Conservation (phyloP, 2,113 vertebrate genomes). For the Tetrax tetrax region DNA sequence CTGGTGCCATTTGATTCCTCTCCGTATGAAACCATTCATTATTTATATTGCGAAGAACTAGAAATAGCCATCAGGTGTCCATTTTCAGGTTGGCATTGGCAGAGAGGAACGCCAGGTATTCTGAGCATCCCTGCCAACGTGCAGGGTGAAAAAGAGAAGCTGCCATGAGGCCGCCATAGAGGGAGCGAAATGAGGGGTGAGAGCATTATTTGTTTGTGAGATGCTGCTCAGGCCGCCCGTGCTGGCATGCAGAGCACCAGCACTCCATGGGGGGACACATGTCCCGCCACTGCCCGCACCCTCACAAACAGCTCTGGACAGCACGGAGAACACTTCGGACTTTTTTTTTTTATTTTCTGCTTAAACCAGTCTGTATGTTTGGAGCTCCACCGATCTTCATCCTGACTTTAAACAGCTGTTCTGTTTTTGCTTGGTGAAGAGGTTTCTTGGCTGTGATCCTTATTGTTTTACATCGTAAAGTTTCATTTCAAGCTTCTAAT, state of each 20-base stretch:
- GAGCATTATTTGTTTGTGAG: background rate
- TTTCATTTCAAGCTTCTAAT: background rate
- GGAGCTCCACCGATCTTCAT: background rate
- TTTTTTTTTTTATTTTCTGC: background rate
- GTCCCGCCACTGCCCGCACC: rapidly evolving
- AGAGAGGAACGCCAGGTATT: background rate
- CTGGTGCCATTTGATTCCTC: slow-evolving; percentile 39
- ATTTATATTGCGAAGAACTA: slow-evolving; percentile 1
- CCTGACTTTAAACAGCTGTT: background rate
- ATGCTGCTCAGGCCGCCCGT: rapidly evolving
- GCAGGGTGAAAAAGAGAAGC: background rate
- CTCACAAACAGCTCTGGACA: background rate
- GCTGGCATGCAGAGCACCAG: background rate
- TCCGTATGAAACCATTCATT: slow-evolving; percentile 2
- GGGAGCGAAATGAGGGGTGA: background rate
- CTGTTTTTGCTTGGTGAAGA: background rate
- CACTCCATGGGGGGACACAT: background rate
- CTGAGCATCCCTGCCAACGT: background rate
- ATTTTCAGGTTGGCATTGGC: background rate
- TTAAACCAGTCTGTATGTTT: background rate
- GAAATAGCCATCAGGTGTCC: slow-evolving; percentile 13
- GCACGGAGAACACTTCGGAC: background rate
- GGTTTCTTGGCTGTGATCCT: background rate
- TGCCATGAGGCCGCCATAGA: background rate
- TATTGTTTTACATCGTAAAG: background rate